These are phyloP conservation scores for Onthophagus sagittarius DNA, from an alignment of 2,888 invertebrate species.

Conservation along the genomic window DNA sequence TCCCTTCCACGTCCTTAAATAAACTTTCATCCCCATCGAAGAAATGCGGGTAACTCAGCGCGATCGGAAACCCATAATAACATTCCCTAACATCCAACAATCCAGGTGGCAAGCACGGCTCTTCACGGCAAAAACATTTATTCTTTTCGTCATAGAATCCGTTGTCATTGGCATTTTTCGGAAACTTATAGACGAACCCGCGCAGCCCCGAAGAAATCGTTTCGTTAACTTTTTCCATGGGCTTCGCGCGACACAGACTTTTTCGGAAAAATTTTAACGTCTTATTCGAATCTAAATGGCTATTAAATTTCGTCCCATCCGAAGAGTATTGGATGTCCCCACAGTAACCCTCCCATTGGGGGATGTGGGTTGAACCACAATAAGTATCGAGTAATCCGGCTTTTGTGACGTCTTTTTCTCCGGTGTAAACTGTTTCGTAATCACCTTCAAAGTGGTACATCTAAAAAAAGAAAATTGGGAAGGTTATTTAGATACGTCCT, in stretches of 20 bases:
- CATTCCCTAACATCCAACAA: constrained; percentile 81
- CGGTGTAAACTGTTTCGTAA: constrained; percentile 74
- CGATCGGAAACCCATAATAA: constrained; percentile 88
- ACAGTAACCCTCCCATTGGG: constrained; percentile 77
- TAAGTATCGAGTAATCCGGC: constrained; percentile 76
- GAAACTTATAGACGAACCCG: constrained; percentile 72
- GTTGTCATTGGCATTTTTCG: constrained; percentile 74
- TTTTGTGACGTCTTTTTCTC: constrained; percentile 56
- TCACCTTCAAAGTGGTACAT: constrained; percentile 84
- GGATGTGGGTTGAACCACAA: constrained; percentile 65
- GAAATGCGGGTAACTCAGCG: constrained; percentile 85
- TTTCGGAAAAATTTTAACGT: constrained; percentile 74
- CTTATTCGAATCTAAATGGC: constrained; percentile 65
- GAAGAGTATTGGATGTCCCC: constrained; percentile 73
- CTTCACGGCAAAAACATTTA: constrained; percentile 78
- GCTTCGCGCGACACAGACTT: constrained; percentile 79
- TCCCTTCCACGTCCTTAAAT: constrained; percentile 59
- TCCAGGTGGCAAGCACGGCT: constrained; percentile 68
- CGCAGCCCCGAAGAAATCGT: constrained; percentile 58
- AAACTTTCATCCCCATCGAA: constrained; percentile 67
- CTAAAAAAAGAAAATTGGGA: no score
- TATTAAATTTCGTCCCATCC: constrained; percentile 81
- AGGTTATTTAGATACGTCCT: no score
- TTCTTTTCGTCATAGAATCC: constrained; percentile 68
- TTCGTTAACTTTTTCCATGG: constrained; percentile 65